A percentile compares a stretch with the other conserved stretches of the same genome.
phyloP scores from a whole-genome alignment of 2,797 vertebrate species.

The Antrozous pallidus region DNA sequence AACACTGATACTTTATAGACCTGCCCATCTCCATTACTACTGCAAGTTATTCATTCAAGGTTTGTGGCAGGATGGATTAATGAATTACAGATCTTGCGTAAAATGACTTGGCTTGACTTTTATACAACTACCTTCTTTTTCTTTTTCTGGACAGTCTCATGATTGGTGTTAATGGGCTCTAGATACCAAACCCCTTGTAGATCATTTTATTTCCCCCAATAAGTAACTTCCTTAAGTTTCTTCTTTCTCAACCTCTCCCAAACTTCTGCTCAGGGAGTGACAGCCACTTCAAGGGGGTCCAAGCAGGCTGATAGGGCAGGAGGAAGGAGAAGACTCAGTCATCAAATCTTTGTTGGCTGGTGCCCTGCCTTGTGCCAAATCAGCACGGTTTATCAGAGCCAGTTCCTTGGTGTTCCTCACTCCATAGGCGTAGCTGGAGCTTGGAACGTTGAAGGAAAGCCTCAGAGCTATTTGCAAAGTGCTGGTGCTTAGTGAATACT shows the following conservation, averaged over 20 bases:
- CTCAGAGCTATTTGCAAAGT: constrained; percentile 88
- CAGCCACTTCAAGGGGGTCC: constrained; percentile 79
- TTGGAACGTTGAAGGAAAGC: constrained; percentile 86
- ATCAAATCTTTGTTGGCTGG: constrained; percentile 75
- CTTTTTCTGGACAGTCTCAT: constrained; percentile 82
- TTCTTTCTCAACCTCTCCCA: constrained; percentile 73
- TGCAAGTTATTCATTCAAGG: constrained; percentile 85
- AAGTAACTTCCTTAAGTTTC: constrained; percentile 60
- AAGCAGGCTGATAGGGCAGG: constrained; percentile 39
- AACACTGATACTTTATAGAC: constrained; percentile 60
- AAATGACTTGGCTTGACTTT: constrained; percentile 86
- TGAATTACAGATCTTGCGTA: constrained; percentile 88
- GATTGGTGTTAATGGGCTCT: constrained; percentile 84
- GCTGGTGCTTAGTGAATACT: constrained; percentile 86
- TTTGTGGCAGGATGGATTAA: constrained; percentile 86
- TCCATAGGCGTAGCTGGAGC: constrained; percentile 79
- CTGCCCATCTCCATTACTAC: constrained; percentile 77
- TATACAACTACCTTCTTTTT: constrained; percentile 82
- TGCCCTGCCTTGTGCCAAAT: constrained; percentile 79
- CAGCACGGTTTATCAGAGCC: constrained; percentile 79
- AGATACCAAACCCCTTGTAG: constrained; percentile 61
- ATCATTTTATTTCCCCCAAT: neutral
- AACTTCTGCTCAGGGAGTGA: constrained; percentile 70
- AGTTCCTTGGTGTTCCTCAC: constrained; percentile 78
- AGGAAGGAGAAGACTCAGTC: constrained; percentile 57